Evolutionary conservation across 2,797 vertebrate species (phyloP).

Genomic region (Champsocephalus esox): DNA sequence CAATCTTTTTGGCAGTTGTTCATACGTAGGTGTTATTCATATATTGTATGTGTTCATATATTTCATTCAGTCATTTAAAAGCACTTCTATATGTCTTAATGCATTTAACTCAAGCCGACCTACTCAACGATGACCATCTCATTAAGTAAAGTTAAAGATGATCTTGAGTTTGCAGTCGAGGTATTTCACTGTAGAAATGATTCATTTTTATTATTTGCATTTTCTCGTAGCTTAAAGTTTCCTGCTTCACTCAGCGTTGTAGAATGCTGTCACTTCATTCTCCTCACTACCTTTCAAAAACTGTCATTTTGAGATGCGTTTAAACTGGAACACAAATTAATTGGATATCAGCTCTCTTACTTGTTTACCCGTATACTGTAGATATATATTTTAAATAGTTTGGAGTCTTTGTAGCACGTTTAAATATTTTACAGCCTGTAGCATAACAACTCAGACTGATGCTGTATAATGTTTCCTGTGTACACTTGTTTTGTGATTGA

Average conservation of each 20-base stretch:
- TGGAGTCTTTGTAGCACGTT: background rate
- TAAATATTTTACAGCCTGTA: background rate
- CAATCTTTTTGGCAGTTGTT: too few species aligned
- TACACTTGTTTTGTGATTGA: slow-evolving; percentile 35
- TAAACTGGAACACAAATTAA: background rate
- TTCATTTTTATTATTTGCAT: background rate
- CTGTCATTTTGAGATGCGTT: too few species aligned
- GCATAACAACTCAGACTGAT: background rate
- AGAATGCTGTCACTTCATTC: background rate
- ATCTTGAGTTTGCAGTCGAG: too few species aligned
- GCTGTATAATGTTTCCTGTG: background rate
- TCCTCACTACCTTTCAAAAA: background rate
- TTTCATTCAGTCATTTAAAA: slow-evolving; percentile 1
- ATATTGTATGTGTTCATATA: background rate
- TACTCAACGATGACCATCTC: slow-evolving; percentile 1
- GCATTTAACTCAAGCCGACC: background rate
- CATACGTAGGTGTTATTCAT: slow-evolving; percentile 4
- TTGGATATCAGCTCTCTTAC: background rate
- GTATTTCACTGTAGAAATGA: background rate
- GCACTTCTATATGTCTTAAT: background rate
- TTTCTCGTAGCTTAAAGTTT: background rate
- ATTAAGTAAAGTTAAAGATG: too few species aligned
- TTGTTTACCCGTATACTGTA: background rate
- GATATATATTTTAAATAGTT: background rate
- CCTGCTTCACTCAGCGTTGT: background rate